Conservation (phyloP, 2,113 vertebrate genomes). For the Gavialis gangeticus region DNA sequence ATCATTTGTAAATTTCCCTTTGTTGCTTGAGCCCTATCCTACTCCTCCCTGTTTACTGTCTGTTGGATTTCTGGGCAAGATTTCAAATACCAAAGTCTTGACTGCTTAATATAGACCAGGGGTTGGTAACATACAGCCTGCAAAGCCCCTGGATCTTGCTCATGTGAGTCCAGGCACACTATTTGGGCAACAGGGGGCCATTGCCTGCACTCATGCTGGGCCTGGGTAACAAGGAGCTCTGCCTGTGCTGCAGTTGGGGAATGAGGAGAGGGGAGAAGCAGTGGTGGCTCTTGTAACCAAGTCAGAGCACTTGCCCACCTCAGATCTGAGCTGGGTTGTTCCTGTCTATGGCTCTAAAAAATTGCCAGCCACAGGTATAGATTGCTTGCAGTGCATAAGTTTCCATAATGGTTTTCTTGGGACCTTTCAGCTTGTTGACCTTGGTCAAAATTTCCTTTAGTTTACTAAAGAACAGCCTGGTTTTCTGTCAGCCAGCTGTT, state of each 20-base stretch:
- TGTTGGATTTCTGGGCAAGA: not conserved
- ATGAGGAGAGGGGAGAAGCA: too few relatives aligned
- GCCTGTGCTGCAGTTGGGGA: too few relatives aligned
- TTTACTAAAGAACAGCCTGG: not conserved
- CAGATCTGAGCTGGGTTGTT: too few relatives aligned
- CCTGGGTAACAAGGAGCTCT: too few relatives aligned
- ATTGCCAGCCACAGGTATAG: not conserved
- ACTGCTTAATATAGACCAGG: not conserved
- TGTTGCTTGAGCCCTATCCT: not conserved
- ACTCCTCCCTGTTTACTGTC: not conserved
- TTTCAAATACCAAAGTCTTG: not conserved
- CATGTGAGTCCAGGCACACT: too few relatives aligned
- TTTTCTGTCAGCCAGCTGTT: not conserved
- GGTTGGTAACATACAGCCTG: too few relatives aligned
- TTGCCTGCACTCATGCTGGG: too few relatives aligned
- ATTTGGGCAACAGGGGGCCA: too few relatives aligned
- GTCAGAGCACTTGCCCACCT: too few relatives aligned
- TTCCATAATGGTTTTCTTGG: not conserved
- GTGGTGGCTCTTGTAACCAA: too few relatives aligned
- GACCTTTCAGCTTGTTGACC: not conserved
- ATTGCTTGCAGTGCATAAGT: not conserved
- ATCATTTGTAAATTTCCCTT: not conserved
- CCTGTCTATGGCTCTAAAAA: too few relatives aligned
- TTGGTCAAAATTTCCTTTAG: not conserved
- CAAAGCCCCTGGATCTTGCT: too few relatives aligned